These are phyloP conservation scores for Orgyia antiqua DNA, from an alignment of 2,888 invertebrate species.

Conservation along the genomic window DNA sequence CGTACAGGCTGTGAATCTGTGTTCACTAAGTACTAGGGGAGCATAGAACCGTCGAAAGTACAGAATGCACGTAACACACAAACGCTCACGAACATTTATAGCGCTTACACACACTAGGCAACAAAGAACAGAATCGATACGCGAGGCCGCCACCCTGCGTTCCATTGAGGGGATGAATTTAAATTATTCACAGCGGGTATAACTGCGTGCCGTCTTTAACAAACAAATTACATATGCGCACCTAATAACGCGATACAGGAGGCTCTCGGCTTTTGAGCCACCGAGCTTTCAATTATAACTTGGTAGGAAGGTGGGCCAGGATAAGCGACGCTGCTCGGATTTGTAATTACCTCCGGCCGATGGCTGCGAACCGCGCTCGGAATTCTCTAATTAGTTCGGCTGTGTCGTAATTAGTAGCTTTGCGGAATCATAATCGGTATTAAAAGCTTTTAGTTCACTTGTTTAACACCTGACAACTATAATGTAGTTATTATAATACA, in stretches of 20 bases:
- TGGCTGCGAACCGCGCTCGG: constrained; percentile 26
- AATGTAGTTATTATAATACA: too few species aligned
- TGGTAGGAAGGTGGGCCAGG: constrained; percentile 45
- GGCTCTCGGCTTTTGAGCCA: constrained; percentile 56
- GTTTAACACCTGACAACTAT: constrained; percentile 12
- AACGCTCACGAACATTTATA: constrained; percentile 23
- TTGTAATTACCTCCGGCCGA: constrained; percentile 55
- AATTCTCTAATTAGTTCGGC: constrained; percentile 48
- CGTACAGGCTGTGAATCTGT: constrained; percentile 58
- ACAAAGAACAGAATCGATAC: constrained; percentile 58
- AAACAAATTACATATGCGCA: constrained; percentile 77
- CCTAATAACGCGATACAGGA: constrained; percentile 71
- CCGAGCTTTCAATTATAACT: constrained; percentile 73
- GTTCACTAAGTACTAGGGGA: constrained; percentile 54
- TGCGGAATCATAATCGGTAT: constrained; percentile 42
- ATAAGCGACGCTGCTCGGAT: constrained; percentile 53
- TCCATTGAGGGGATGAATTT: constrained; percentile 71
- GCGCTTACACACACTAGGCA: constrained; percentile 17
- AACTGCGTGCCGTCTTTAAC: constrained; percentile 76
- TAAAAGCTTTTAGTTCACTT: constrained; percentile 40
- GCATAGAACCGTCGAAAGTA: constrained; percentile 51
- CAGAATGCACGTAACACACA: constrained; percentile 35
- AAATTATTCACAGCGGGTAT: constrained; percentile 77
- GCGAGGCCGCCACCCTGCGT: constrained; percentile 47
- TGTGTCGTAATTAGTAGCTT: constrained; percentile 53